Evolutionary conservation across 2,797 vertebrate species (phyloP), one percentile per base, ranked within the genome.

Genomic region (Psittacula echo): DNA sequence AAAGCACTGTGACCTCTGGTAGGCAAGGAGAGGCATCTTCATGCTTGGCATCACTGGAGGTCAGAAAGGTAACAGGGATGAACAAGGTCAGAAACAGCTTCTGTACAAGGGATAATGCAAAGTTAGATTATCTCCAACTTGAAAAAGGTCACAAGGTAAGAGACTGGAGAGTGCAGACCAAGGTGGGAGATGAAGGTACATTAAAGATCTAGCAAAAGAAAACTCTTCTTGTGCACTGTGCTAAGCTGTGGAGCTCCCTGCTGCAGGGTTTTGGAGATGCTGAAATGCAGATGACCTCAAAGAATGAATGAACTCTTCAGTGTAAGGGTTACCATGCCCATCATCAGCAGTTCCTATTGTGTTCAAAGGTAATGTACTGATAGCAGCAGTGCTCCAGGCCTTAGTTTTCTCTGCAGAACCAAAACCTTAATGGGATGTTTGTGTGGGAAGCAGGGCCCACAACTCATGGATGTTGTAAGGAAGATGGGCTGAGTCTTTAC

Each of bases 161-260:
- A 54, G 53, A 19, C 0, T 10, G 67, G 48, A 47, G 37, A 65
- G 30, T 0, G 1, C 4, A n/a, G 23, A 4, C 8, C 6, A 22
- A 56, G 9, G 11, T 65, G 27, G 26, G 8, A 13, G 68, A 7
- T 14, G 2, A 67, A 64, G 29, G 42, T 16, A 21, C 0, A 0
- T 11, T 62, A 29, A 76, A 68, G 62, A 39, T 5, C 16, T 22
- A 50, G 26, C 9, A 24, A 14, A 54, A 62, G 8, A 1, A 9
- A 53, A 3, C 32, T 17, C 8, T 42, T 39, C 5, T 7, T 5
- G 20, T 37, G 54, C 16, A 27, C 6, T 7, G 8, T 4, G n/a
- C 4, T 14, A 39, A 71, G 47, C 14, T 45, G 39, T 2, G 29
- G 60, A 48, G 26, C 13, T 72, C 18, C 16, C 34, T 41, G 42